phyloP scores from a whole-genome alignment of 2,113 vertebrate species.

The Illadopsis cleaveri region DNA sequence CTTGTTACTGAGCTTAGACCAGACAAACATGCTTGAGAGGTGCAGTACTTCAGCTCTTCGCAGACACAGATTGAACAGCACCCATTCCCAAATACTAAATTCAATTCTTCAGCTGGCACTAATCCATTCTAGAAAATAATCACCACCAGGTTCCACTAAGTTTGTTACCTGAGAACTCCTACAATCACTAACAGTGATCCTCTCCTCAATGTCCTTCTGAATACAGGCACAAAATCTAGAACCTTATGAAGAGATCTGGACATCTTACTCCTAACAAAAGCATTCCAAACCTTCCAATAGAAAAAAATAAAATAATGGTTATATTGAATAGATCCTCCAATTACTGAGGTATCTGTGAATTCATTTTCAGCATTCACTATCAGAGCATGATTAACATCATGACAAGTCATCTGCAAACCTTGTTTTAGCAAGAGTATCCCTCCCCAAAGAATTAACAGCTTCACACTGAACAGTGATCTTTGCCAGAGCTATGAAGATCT shows the following conservation, averaged over 20 bases:
- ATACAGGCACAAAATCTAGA: neutral
- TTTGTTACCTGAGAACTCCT: neutral
- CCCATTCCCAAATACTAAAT: neutral
- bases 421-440: neutral
- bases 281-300: neutral
- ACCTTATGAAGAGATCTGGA: neutral
- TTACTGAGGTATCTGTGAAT: neutral
- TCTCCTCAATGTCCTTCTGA: neutral
- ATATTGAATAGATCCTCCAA: neutral
- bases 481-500: neutral
- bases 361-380: neutral
- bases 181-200: neutral
- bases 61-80: rapidly evolving
- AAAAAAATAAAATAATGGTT: neutral
- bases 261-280: neutral
- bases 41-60: neutral
- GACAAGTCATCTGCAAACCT: neutral
- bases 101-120: neutral
- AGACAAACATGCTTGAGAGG: neutral
- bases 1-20: neutral
- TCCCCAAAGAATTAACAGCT: neutral
- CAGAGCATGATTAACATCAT: neutral
- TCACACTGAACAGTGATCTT: neutral
- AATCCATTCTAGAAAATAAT: neutral
- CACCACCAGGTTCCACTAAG: neutral